Conservation (phyloP, 2,888 invertebrate species). For the Lissocephala sabroskyi region DNA sequence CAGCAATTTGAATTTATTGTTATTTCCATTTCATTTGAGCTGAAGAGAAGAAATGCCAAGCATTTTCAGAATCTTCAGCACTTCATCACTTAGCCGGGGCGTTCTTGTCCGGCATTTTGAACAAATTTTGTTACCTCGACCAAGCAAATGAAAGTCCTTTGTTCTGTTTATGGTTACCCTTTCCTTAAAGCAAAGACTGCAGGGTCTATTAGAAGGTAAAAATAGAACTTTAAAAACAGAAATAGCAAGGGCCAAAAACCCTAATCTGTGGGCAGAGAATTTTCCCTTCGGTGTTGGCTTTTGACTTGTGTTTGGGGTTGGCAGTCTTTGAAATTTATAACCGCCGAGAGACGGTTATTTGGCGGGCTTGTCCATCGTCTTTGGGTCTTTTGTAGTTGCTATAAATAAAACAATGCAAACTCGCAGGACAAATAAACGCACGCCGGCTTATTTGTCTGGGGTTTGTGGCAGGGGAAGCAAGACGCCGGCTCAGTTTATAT, state of each 20-base stretch:
- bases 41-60: too few species aligned
- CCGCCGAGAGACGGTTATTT: slow-evolving; percentile 53
- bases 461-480: slow-evolving; percentile 15
- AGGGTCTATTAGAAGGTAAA: too few species aligned
- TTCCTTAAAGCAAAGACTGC: too few species aligned
- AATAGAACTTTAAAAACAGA: too few species aligned
- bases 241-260: too few species aligned
- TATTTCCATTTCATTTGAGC: slow-evolving; percentile 33
- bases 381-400: slow-evolving; percentile 58
- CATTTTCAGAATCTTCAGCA: slow-evolving; percentile 9
- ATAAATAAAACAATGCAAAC: slow-evolving; percentile 54
- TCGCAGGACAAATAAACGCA: slow-evolving; percentile 10
- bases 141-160: too few species aligned
- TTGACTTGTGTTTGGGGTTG: neutral
- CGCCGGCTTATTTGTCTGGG: neutral
- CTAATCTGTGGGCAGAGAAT: too few species aligned
- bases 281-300: too few species aligned
- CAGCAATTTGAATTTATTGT: slow-evolving; percentile 40
- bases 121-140: slow-evolving; percentile 6
- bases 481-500: slow-evolving; percentile 46
- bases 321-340: slow-evolving; percentile 43
- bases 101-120: neutral
- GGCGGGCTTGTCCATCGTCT: slow-evolving; percentile 55
- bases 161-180: too few species aligned
- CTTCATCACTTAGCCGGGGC: slow-evolving; percentile 31